Conservation (phyloP, 1,140 invertebrate species). For the Drosophila hydei region DNA sequence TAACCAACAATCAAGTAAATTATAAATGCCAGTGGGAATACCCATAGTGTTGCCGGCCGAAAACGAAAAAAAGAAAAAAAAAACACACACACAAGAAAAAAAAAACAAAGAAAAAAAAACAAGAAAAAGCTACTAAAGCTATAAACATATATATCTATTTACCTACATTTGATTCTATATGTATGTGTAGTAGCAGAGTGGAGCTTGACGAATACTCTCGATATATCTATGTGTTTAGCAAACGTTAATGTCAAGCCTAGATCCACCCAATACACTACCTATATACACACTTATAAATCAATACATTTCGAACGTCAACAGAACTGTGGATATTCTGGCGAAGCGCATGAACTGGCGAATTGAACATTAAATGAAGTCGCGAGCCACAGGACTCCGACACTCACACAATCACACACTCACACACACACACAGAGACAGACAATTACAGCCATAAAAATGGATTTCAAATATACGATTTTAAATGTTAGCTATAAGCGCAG, state of each 20-base stretch:
- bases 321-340: conserved; percentile 14
- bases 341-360: not conserved
- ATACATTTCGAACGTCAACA: not conserved
- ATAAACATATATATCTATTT: conserved; percentile 1
- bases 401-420: not conserved
- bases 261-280: conserved; percentile 8
- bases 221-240: conserved; percentile 1
- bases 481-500: conserved; percentile 34
- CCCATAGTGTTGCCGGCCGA: not conserved
- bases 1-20: conserved; percentile 8
- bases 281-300: not conserved
- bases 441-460: not conserved
- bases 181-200: not conserved
- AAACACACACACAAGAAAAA: too few relatives aligned
- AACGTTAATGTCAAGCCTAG: not conserved
- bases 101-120: too few relatives aligned
- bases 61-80: too few relatives aligned
- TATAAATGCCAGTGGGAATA: conserved; percentile 3
- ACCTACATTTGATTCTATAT: not conserved
- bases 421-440: not conserved
- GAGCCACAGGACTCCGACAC: not conserved
- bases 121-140: not conserved
- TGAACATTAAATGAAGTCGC: not conserved
- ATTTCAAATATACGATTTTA: conserved; percentile 22
- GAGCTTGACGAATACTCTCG: not conserved